These are phyloP conservation scores for Melipona quadrifasciata DNA, from an alignment of 1,140 invertebrate species.

Conservation along the genomic window DNA sequence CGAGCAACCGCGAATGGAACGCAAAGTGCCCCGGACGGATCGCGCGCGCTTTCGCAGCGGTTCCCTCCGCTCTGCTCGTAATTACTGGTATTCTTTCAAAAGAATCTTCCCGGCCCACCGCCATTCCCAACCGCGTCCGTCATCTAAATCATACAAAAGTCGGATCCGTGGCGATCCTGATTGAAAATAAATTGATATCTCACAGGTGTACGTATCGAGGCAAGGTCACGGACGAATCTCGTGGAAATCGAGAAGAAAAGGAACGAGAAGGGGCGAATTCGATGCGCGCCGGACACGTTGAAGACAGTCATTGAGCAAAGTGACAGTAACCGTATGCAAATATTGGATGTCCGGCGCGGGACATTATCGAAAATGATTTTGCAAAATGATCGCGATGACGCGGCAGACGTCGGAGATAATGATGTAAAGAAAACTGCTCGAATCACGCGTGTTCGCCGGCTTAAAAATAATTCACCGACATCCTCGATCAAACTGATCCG, in stretches of 20 bases:
- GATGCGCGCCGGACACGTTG: conserved; percentile 3
- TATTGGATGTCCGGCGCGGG: not conserved
- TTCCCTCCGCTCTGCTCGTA: conserved; percentile 51
- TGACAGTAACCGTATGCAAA: conserved; percentile 25
- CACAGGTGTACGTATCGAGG: not conserved
- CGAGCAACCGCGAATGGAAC: conserved; percentile 65
- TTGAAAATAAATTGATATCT: conserved; percentile 17
- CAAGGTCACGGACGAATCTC: not conserved
- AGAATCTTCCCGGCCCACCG: conserved; percentile 27
- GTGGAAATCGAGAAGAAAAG: not conserved
- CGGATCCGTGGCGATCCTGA: conserved; percentile 28
- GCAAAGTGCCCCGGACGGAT: conserved; percentile 58
- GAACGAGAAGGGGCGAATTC: not conserved
- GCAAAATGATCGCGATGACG: conserved; percentile 38
- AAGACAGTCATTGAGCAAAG: conserved; percentile 24
- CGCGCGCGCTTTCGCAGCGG: conserved; percentile 57
- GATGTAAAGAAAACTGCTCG: conserved; percentile 14
- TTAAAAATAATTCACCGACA: conserved; percentile 20
- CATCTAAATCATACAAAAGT: conserved; percentile 61
- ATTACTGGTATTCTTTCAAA: conserved; percentile 67
- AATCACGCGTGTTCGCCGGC: not conserved
- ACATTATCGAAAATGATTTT: conserved; percentile 48
- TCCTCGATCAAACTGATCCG: conserved; percentile 15
- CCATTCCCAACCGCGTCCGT: conserved; percentile 45
- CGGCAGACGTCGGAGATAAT: conserved; percentile 36